Base-by-base conservation (phyloP, 1,140 invertebrate genomes). In the Eumaeus atala region DNA sequence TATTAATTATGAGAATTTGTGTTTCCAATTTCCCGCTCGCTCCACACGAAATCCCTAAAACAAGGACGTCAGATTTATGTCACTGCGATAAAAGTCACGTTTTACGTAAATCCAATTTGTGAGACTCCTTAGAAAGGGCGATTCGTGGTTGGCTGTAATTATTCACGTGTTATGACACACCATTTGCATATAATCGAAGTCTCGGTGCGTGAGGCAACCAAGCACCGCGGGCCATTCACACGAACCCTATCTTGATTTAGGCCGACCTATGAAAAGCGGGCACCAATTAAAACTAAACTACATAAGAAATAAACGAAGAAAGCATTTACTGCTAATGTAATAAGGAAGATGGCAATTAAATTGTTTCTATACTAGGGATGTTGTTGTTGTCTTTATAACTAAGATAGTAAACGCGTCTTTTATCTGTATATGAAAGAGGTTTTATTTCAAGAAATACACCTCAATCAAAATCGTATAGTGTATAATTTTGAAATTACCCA, bases 81-180 rank as follows among this genome's bases (percentile, higher is more conserved):
- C 76, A 60, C 70, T 61, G 50, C 62, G 59, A 61, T 70, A 75
- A 81, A 82, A 85, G 67, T 81, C 62, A 67, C 74, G 67, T 84
- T 79, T 77, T 75, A 82, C 70, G 75, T 77, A 82, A 82, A 84
- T 76, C 78, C 78, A 85, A 84, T 85, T 82, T 85, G 77, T 73
- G 75, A 56, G 68, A 66, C 56, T 67, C 67, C 70, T 74, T 67
- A 74, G 74, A 84, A 86, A 84, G 83, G 81, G 83, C 71, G 73
- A 83, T 68, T 76, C 83, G 75, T 80, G 77, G 78, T 70, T 69
- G 72, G 70, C 70, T 70, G 81, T 84, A 82, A 87, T 87, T 87
- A 87, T 84, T 87, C 84, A 87, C 72, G 63, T 84, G 80, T 87
- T 87, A 87, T 87, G 84, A 87, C 84, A 87, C 84, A 74, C 71